Percentiles rank a stretch among this genome's conserved stretches.
These are phyloP conservation scores for Oryzias woworae DNA, from an alignment of 2,113 vertebrate genomes.

Conservation along the genomic window DNA sequence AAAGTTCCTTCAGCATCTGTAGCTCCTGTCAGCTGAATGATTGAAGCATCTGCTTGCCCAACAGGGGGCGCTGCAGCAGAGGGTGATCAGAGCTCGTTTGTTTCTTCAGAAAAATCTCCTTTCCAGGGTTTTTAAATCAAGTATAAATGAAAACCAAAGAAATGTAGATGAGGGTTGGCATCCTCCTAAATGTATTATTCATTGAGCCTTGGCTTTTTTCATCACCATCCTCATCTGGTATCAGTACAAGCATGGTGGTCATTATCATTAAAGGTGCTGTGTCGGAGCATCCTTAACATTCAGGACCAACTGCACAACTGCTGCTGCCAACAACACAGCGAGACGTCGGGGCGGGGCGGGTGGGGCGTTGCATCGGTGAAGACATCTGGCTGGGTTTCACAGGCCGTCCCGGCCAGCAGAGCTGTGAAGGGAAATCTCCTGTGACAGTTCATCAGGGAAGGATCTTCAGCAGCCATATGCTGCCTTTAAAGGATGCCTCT, in stretches of 20 bases:
- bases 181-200: constrained; percentile 43
- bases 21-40: too few species aligned
- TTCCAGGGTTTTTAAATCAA: constrained; percentile 18
- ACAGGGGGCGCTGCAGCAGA: too few species aligned
- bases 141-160: neutral
- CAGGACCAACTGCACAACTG: constrained; percentile 21
- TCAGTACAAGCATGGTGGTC: constrained; percentile 53
- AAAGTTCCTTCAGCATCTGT: too few species aligned
- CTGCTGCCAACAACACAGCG: constrained; percentile 50
- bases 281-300: constrained; percentile 41
- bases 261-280: constrained; percentile 42
- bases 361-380: constrained; percentile 33
- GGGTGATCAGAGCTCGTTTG: neutral
- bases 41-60: too few species aligned
- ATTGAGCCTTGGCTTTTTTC: constrained; percentile 55
- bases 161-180: constrained; percentile 38
- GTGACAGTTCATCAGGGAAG: constrained; percentile 62
- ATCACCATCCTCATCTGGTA: constrained; percentile 54
- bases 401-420: constrained; percentile 38
- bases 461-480: constrained; percentile 68
- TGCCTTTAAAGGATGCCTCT: constrained; percentile 63
- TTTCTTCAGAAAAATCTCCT: neutral
- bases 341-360: constrained; percentile 37
- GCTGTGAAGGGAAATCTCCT: constrained; percentile 37
- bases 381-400: constrained; percentile 71